Evolutionary conservation across 2,888 invertebrate genomes (phyloP), one percentile per base, ranked within the genome.

Genomic region (Rhyacophila evoluta): DNA sequence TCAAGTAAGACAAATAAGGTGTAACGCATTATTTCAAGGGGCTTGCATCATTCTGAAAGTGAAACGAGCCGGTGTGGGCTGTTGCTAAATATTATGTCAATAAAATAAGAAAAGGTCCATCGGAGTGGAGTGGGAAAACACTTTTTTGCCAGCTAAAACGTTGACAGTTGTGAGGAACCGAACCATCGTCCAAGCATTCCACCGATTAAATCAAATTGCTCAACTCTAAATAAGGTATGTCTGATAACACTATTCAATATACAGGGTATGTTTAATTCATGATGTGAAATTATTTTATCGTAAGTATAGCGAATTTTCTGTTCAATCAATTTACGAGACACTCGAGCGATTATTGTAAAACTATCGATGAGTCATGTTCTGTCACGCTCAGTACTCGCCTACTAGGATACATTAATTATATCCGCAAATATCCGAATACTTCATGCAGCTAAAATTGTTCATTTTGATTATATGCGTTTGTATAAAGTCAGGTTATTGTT

Each of bases 41-140:
- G 25, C 55, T 55, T 55, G 55, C 55, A 55, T 55, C 55, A 55
- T 55, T 55, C 19, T 55, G 55, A 55, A 55, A 55, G 55, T 55
- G 55, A 55, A 55, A 55, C 55, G 55, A 55, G 55, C 55, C 55
- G 55, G 12, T 55, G 55, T 55, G 25, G 1, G 19, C 25, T 55
- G 55, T 55, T 55, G 55, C 55, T 55, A 55, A 55, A 55, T 55
- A 55, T 55, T 55, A 55, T 55, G 55, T 55, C 55, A 55, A 55
- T 55, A 55, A 55, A 55, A 55, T 55, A 55, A 55, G 55, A 55
- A 55, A 55, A 55, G 55, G 55, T 55, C 55, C 55, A 55, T 55
- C 1, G 25, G 55, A 55, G 15, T 25, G 55, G 55, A 55, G 55
- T 55, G 55, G 55, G 25, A 55, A 6, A 39, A 55, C 19, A 55